Evolutionary conservation across 2,113 vertebrate genomes (phyloP).

Genomic region (Anarhynchus alexandrinus): DNA sequence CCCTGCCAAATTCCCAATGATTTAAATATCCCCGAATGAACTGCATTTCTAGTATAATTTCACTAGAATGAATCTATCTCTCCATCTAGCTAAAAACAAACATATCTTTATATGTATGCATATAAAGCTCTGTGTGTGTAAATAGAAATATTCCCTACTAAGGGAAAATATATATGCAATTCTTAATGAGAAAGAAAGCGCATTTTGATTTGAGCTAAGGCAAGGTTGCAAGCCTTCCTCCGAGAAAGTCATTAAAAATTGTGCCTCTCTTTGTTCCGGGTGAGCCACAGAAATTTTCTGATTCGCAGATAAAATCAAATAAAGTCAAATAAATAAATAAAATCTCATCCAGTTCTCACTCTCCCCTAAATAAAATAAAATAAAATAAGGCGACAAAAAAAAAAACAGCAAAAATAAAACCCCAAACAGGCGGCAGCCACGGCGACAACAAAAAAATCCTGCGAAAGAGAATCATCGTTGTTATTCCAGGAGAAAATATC

Average conservation of each 20-base stretch:
- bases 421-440: neutral
- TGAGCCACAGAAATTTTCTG: conserved; percentile 16
- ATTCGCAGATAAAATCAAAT: neutral
- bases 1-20: conserved; percentile 44
- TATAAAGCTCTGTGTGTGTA: conserved; percentile 6
- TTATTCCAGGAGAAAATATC: neutral
- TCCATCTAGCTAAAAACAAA: conserved; percentile 40
- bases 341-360: neutral
- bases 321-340: neutral
- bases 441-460: neutral
- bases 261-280: conserved; percentile 24
- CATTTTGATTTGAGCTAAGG: conserved; percentile 18
- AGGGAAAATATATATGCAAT: neutral
- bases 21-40: conserved; percentile 54
- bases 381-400: neutral
- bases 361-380: neutral
- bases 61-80: conserved; percentile 36
- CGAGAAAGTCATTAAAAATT: neutral
- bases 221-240: neutral
- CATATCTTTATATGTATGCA: conserved; percentile 7
- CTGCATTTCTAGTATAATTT: conserved; percentile 24
- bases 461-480: neutral
- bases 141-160: conserved; percentile 33
- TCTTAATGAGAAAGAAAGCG: neutral
- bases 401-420: rapidly evolving